phyloP scores from a whole-genome alignment of 2,113 vertebrate genomes.

The Chionis minor region DNA sequence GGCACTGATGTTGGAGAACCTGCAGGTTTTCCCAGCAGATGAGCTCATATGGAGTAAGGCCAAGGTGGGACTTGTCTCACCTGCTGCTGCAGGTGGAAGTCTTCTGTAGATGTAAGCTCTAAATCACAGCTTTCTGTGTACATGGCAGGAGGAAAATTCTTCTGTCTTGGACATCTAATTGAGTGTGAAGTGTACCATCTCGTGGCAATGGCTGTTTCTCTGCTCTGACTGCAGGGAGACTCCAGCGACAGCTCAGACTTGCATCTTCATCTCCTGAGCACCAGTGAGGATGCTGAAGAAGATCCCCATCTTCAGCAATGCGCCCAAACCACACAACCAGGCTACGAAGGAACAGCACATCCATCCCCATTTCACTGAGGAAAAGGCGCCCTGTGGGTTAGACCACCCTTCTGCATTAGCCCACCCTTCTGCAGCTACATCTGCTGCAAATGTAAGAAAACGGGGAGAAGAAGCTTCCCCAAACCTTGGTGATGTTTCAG shows the following conservation, averaged over 20 bases:
- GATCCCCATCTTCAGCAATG: neutral
- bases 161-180: neutral
- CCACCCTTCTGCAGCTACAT: neutral
- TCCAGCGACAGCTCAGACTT: neutral
- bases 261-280: neutral
- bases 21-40: neutral
- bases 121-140: neutral
- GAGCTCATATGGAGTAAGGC: neutral
- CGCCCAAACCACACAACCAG: neutral
- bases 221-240: neutral
- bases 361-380: neutral
- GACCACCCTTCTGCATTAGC: neutral
- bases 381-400: neutral
- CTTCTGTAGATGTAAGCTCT: neutral
- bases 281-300: neutral
- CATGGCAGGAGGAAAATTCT: neutral
- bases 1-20: neutral
- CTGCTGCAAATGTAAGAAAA: neutral
- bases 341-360: neutral
- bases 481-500: neutral
- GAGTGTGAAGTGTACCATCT: neutral
- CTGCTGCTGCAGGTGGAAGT: neutral
- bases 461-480: accelerated
- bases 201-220: neutral
- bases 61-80: neutral